Base-by-base conservation (phyloP, 2,888 invertebrate genomes). In the Diarsia dahlii region DNA sequence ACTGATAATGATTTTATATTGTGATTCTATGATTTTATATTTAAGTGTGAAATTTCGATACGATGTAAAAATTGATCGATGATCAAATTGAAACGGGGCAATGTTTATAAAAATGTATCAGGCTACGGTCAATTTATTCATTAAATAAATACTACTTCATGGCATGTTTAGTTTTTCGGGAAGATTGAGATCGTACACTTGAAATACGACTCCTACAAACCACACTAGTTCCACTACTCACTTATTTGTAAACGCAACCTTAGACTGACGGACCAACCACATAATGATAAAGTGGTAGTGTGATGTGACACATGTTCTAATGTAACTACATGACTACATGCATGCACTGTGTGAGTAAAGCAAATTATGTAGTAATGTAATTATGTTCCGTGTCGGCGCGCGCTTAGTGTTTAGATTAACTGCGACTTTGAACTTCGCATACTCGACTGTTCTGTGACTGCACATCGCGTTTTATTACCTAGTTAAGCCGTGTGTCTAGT, bases 371-470 rank as follows among this genome's bases (percentile, higher is more conserved):
- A 56, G 45, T 70, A 64, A 64, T 64, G 73, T 81, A 71, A 81
- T 81, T 76, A 72, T 62, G 70, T 63, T n/a, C 20, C 58, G 45
- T 73, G 73, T 72, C 39, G n/a, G 76, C 13, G 13, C 23, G 45
- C 65, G 65, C 50, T 65, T 56, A 62, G 71, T 68, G 75, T 45
- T 65, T 39, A 68, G 63, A 75, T 80, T 68, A 75, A 80, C 28
- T 70, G 15, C 23, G 34, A 58, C 48, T 71, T 64, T n/a, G 69
- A 80, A 66, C 60, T 80, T 80, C 56, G 74, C 18, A 5, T 54
- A 46, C 48, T 6, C 9, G 13, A 20, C 20, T n/a, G 12, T 13
- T 54, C 23, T 48, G 13, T 3, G 18, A 39, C 4, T 45, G 9
- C 13, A n/a, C n/a, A n/a, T n/a, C n/a, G n/a, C n/a, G n/a, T n/a